phyloP scores from a whole-genome alignment of 2,888 invertebrate genomes.

The Apeira syringaria region DNA sequence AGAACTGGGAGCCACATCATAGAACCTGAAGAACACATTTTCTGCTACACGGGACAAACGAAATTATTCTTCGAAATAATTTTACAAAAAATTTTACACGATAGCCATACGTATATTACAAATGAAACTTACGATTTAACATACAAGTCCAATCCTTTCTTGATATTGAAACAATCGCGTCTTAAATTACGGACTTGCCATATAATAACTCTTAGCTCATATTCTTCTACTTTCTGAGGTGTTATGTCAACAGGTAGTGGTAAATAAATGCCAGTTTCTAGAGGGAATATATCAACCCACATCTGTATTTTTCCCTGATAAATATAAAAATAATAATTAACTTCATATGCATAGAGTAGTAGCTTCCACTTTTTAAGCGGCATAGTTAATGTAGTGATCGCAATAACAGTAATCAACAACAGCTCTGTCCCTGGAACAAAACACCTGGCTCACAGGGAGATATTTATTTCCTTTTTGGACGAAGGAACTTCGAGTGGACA shows the following conservation, averaged over 20 bases:
- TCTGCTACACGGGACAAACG: background rate
- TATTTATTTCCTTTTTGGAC: no score
- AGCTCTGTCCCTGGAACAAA: no score
- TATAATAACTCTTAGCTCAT: constrained; percentile 87
- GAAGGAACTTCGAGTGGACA: no score
- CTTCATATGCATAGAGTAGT: no score
- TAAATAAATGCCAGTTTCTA: constrained; percentile 82
- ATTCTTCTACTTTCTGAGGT: constrained; percentile 86
- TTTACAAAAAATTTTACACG: constrained; percentile 12
- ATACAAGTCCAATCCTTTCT: constrained; percentile 90
- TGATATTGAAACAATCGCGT: constrained; percentile 87
- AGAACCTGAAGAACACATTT: background rate
- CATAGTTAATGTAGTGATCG: no score
- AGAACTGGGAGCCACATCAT: background rate
- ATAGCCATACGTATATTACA: background rate
- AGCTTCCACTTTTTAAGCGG: no score
- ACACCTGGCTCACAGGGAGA: no score
- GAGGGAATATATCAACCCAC: constrained; percentile 93
- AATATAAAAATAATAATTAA: background rate
- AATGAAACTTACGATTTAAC: constrained; percentile 85
- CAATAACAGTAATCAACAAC: no score
- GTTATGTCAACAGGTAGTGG: constrained; percentile 91
- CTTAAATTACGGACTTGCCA: constrained; percentile 84
- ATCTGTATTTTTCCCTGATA: constrained; percentile 93
- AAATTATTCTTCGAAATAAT: no score